Evolutionary conservation across 2,888 invertebrate genomes (phyloP), one percentile per base, ranked within the genome.

Genomic region (Sarcophaga rosellei): DNA sequence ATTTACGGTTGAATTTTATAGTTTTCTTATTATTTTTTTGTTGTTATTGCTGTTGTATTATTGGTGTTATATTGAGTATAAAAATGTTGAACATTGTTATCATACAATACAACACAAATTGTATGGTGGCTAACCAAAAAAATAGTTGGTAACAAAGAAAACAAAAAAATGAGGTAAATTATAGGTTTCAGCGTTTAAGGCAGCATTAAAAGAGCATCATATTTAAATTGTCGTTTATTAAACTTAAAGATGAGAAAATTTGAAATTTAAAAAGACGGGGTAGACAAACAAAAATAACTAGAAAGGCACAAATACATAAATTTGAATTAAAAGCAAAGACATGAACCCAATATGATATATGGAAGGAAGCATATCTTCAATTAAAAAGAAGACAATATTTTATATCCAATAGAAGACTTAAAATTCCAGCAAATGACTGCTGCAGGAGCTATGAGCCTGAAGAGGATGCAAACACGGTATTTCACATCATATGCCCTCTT

Each of bases 61-160:
- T 23, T 75, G 47, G 73, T 75, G 75, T 72, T 76, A 79, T 61
- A 62, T 81, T 75, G 75, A 62, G 53, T 68, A 47, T 35, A 62
- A 61, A 62, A 65, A 65, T 12, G 68, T 72, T 72, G 53, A 80
- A 76, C 66, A 80, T 65, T 47, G 63, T 79, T 84, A 72, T 76
- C 21, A 72, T n/a, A 20, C 11, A 25, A 35, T 35, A 35, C 8
- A 12, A 61, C 25, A 73, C 21, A 62, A n/a, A 47, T 68, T 75
- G 47, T 20, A 53, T 21, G 10, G 35, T 53, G 53, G 17, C 53
- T 53, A 53, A 17, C 15, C n/a, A n/a, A n/a, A 53, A 17, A 53
- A 15, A 53, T 17, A 15, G 53, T 53, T 53, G 53, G 17, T 4
- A 53, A 53, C 12, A 12, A 53, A 17, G 35, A 35, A 35, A 10